Evolutionary conservation across 2,888 invertebrate species (phyloP), one percentile per base, ranked within the genome.

Genomic region (Dione vanillae): DNA sequence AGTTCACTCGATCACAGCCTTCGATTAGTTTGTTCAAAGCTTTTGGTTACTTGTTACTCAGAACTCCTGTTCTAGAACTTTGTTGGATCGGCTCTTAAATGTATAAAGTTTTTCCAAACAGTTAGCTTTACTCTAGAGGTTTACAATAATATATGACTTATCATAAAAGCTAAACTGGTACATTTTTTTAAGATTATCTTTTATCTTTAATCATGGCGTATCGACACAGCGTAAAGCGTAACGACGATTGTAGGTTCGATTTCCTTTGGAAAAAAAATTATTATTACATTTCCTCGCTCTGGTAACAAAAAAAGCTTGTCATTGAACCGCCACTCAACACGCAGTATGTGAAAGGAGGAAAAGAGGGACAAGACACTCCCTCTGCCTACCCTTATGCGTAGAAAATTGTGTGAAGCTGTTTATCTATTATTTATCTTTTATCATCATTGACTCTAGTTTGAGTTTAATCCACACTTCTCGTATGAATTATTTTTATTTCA

Each of bases 51-150:
- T 37, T 35, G 37, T 56, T 40, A 16, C 40, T 56, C 37, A 19
- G 16, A 56, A 56, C 54, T 56, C 37, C 3, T 56, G 54, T 16
- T 37, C 37, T 35, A 56, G 37, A 40, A 56, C 56, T 56, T 56
- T 19, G 16, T 37, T 16, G 16, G 16, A 16, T 16, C 47, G 8
- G 47, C 7, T 16, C 16, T 47, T 16, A 16, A 16, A 16, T 9
- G 16, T 47, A 16, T 8, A 27, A 27, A 47, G 10, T 35, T 37
- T 37, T 35, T 54, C n/a, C 16, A 6, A 54, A 37, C 16, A n/a
- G 54, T 9, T 10, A 54, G 16, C 35, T 54, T 27, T 35, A 35
- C 54, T 54, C 27, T 27, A 27, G 5, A 54, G 35, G 9, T 35
- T 9, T 54, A 11, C 47, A 47, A 52, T n/a, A n/a, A 35, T 54